These are phyloP conservation scores for Latrodectus elegans DNA, from an alignment of 2,888 invertebrate genomes.

Conservation along the genomic window DNA sequence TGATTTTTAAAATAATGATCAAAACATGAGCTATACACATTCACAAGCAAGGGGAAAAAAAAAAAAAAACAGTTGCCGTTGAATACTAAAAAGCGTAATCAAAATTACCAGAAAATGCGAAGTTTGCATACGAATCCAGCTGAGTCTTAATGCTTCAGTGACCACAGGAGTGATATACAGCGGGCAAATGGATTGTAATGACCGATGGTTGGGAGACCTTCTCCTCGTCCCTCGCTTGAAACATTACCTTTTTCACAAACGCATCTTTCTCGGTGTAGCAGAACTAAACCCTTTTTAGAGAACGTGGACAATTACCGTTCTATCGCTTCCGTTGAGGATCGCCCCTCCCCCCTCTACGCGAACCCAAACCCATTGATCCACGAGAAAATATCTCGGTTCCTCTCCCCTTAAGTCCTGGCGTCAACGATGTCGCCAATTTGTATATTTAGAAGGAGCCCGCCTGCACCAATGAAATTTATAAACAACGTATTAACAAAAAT, in stretches of 20 bases:
- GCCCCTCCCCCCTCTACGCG: not conserved
- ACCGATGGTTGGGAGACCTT: conserved; percentile 17
- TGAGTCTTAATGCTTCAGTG: conserved; percentile 37
- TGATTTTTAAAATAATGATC: not conserved
- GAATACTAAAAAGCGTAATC: conserved; percentile 41
- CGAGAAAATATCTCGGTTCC: too few species aligned
- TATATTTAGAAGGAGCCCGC: too few species aligned
- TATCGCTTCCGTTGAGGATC: conserved; percentile 26
- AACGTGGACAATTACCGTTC: conserved; percentile 25
- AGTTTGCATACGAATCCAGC: conserved; percentile 53
- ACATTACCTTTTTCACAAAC: conserved; percentile 7
- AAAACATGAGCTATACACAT: not conserved
- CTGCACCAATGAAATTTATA: too few species aligned
- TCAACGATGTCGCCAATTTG: too few species aligned
- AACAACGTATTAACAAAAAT: too few species aligned
- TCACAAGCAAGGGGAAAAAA: not conserved
- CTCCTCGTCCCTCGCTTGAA: not conserved
- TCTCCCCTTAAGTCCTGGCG: too few species aligned
- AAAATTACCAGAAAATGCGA: conserved; percentile 33
- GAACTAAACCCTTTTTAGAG: conserved; percentile 56
- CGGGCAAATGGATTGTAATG: conserved; percentile 34
- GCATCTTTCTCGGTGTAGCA: conserved; percentile 60
- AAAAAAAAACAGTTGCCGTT: not conserved
- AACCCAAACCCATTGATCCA: not conserved
- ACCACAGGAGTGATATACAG: not conserved